A percentile compares a stretch with the other conserved stretches of the same genome.
Evolutionary conservation across 92 coral and sea anemone genomes (phyloP).

Genomic region (Parazoanthus darwini): DNA sequence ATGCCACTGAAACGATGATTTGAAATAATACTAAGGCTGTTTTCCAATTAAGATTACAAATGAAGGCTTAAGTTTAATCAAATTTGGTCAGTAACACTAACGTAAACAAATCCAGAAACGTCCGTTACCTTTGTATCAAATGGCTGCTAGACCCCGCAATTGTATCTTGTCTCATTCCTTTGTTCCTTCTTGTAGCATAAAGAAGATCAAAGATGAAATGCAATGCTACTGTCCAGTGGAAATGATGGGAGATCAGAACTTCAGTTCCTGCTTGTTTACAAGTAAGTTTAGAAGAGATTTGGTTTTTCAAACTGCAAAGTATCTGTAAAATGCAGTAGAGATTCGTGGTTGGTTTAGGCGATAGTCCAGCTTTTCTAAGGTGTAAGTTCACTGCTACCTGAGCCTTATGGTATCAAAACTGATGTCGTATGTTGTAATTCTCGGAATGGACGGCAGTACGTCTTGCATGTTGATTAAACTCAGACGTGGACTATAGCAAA

Average conservation of each 20-base stretch:
- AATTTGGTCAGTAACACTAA: background rate
- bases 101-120: background rate
- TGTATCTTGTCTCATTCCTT: background rate
- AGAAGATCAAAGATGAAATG: slow-evolving; percentile 15
- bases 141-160: too few species aligned
- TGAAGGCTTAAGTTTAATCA: background rate
- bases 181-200: slow-evolving; percentile 1
- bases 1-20: background rate
- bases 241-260: background rate
- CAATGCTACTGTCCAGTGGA: background rate
- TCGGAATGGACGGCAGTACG: too few species aligned
- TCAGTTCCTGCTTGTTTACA: background rate
- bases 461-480: too few species aligned
- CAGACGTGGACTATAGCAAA: too few species aligned
- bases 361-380: too few species aligned
- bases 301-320: background rate
- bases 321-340: too few species aligned
- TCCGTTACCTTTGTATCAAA: background rate
- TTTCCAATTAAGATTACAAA: background rate
- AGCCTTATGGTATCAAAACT: too few species aligned
- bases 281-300: slow-evolving; percentile 6
- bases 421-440: too few species aligned
- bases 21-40: background rate
- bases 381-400: too few species aligned
- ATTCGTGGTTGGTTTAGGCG: too few species aligned